Base-by-base conservation (phyloP, 2,797 vertebrate species). In the Danio jaintianensis region DNA sequence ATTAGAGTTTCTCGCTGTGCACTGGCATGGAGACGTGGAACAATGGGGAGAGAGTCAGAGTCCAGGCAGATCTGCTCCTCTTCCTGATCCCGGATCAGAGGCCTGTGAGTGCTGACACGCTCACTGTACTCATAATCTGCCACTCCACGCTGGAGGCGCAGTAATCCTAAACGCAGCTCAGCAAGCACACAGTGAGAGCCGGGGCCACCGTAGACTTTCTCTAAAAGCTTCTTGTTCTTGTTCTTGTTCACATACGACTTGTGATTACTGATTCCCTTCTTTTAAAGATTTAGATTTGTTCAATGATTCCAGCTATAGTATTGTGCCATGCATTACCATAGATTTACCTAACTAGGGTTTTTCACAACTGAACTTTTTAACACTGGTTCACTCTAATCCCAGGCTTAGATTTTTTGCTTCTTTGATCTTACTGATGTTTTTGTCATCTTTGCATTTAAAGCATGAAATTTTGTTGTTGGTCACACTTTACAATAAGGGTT, bases 91-190 rank as follows among this genome's bases (percentile, higher is more conserved):
- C 13, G 80, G 80, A 82, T 85, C 80, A 79, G 67, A 10, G 59
- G 71, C 69, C 69, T 20, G 59, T 75, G 55, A 80, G 45, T 53
- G 71, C 83, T 64, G 71, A 79, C 80, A 67, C 42, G 22, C 75
- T 75, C 52, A 9, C 48, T 79, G 76, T 64, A 69, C 64, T 71
- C 72, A 42, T 82, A 82, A 85, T 82, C 80, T 82, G 76, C 47
- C 75, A 61, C 48, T 69, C 71, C 52, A 69, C 36, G 47, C 64
- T 76, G 80, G 64, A 75, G 77, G 83, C 72, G 62, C 76, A 59
- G 67, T 84, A 84, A 84, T 82, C 80, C 83, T 64, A 76, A 84
- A 84, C 16, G 13, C 45, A 29, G 75, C 80, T 52, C 48, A 52
- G 61, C 45, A 10, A 75, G 71, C 58, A 47, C 42, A 81, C 50